A percentile compares a stretch with the other conserved stretches of the same genome.
Conservation (phyloP, 2,888 invertebrate species). For the Epinotia bilunana region DNA sequence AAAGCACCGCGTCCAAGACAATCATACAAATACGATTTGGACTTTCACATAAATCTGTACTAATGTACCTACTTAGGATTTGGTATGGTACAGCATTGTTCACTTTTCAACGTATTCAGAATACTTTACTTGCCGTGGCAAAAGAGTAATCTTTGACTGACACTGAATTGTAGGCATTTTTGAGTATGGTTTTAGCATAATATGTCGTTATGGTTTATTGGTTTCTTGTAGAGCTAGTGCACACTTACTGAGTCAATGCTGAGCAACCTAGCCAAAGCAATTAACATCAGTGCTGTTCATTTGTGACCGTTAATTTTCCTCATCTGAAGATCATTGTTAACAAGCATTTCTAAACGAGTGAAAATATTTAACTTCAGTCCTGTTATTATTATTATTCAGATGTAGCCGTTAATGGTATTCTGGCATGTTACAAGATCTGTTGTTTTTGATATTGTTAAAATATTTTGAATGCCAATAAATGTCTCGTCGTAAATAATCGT, state of each 20-base stretch:
- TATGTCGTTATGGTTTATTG: background rate
- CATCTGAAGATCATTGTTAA: conserved; percentile 25
- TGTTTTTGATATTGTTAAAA: background rate
- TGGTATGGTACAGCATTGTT: conserved; percentile 50
- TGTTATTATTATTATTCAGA: background rate
- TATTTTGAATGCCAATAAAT: too few species aligned
- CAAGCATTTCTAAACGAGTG: background rate
- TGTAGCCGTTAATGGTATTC: too few species aligned
- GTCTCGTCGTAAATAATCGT: too few species aligned
- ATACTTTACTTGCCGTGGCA: background rate
- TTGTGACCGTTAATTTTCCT: conserved; percentile 27
- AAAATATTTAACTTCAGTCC: background rate
- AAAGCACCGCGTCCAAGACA: conserved; percentile 50
- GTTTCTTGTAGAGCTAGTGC: background rate
- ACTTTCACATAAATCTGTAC: conserved; percentile 60
- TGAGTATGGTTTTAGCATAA: conserved; percentile 1
- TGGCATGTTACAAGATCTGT: background rate
- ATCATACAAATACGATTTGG: conserved; percentile 47
- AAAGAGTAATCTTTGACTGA: conserved; percentile 2
- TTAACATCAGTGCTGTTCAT: conserved; percentile 36
- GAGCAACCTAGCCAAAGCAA: conserved; percentile 29
- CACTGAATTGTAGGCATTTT: background rate
- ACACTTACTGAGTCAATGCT: conserved; percentile 17
- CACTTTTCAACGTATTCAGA: conserved; percentile 30
- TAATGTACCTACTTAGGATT: too few species aligned